These are phyloP conservation scores for Torymus tubicola DNA, from an alignment of 2,888 invertebrate genomes.

Conservation along the genomic window DNA sequence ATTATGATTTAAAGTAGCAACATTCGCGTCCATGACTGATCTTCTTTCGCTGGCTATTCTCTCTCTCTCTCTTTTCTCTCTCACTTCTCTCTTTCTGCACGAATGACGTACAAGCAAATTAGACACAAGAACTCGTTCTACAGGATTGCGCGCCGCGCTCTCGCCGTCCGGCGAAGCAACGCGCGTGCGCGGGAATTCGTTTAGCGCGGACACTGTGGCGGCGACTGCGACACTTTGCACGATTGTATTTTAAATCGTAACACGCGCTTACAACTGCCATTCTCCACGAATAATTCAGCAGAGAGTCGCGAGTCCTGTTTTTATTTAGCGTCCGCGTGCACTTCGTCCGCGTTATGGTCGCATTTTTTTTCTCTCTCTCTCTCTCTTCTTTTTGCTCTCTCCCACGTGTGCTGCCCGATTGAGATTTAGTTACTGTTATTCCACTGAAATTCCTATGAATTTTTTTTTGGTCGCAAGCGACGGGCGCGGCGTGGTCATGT, in stretches of 20 bases:
- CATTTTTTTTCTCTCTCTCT: no score
- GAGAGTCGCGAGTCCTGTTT: neutral
- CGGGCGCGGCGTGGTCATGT: neutral
- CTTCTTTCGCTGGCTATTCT: neutral
- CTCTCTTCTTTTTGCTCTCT: no score
- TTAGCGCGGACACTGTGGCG: neutral
- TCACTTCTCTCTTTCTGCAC: neutral
- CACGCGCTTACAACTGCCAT: neutral
- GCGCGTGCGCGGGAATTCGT: conserved; percentile 25
- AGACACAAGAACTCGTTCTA: conserved; percentile 42
- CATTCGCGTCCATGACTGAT: conserved; percentile 21
- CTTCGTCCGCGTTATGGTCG: no score
- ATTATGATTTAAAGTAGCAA: conserved; percentile 33
- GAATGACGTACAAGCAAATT: conserved; percentile 47
- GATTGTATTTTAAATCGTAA: conserved; percentile 34
- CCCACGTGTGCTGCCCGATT: no score
- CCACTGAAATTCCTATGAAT: no score
- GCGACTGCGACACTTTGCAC: conserved; percentile 16
- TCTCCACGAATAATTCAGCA: neutral
- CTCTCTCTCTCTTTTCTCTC: neutral
- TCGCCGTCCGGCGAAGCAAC: neutral
- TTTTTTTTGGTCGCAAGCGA: no score
- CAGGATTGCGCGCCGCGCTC: conserved; percentile 25
- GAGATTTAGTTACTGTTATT: no score
- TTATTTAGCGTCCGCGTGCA: neutral